These are phyloP conservation scores for Anastatus disparis DNA, from an alignment of 1,140 invertebrate genomes.

Conservation along the genomic window DNA sequence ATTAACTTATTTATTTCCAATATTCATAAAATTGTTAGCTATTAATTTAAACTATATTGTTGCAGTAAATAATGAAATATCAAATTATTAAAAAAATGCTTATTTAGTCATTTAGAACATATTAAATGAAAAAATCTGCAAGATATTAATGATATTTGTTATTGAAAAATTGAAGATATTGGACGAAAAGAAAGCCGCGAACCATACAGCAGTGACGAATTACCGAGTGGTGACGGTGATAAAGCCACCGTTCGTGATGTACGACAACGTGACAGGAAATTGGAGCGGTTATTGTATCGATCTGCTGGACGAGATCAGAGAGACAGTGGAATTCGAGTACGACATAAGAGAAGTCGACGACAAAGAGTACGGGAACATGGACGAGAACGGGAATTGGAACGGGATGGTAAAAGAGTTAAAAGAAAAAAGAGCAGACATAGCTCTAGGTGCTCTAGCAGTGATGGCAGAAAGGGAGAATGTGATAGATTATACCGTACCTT, in stretches of 20 bases:
- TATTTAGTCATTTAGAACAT: no score
- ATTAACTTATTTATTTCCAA: no score
- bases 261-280: constrained; percentile 72
- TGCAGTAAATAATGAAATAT: no score
- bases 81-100: no score
- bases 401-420: constrained; percentile 92
- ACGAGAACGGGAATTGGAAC: constrained; percentile 88
- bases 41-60: no score
- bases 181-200: constrained; percentile 74
- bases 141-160: constrained; percentile 62
- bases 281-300: constrained; percentile 95
- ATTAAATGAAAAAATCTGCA: no score
- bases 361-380: constrained; percentile 85
- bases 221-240: constrained; percentile 84
- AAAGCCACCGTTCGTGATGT: constrained; percentile 90
- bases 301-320: constrained; percentile 84
- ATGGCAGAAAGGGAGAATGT: constrained; percentile 96
- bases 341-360: constrained; percentile 83
- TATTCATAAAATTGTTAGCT: no score
- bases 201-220: constrained; percentile 81
- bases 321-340: constrained; percentile 89
- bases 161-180: constrained; percentile 74
- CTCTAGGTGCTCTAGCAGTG: constrained; percentile 86
- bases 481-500: constrained; percentile 94
- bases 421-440: constrained; percentile 91